phyloP scores from a whole-genome alignment of 2,888 invertebrate genomes.

The Lomographa bimaculata region DNA sequence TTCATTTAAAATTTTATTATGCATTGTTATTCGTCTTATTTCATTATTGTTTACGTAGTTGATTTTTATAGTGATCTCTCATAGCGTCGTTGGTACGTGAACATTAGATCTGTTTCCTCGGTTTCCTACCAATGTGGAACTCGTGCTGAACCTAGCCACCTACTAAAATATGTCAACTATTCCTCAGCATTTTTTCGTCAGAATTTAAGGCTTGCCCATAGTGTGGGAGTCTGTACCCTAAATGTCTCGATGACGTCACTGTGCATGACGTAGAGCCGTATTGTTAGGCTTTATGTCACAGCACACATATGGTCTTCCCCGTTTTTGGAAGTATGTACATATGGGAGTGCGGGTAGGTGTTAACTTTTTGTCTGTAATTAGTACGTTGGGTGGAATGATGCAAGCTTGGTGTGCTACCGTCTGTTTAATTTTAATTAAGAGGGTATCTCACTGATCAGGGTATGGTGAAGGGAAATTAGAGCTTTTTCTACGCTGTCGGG shows the following conservation, averaged over 20 bases:
- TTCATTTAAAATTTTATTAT: too few species aligned
- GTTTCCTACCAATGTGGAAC: too few species aligned
- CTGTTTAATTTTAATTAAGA: slow-evolving; percentile 6
- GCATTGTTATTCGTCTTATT: too few species aligned
- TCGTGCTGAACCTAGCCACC: neutral
- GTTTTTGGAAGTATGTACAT: slow-evolving; percentile 22
- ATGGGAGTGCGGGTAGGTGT: slow-evolving; percentile 22
- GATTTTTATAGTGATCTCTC: too few species aligned
- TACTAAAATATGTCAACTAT: too few species aligned
- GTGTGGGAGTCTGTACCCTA: slow-evolving; percentile 54
- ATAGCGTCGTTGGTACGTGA: too few species aligned
- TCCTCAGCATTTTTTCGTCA: slow-evolving; percentile 12
- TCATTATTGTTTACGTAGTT: too few species aligned
- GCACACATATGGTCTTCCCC: slow-evolving; percentile 7
- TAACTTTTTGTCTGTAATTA: slow-evolving; percentile 21
- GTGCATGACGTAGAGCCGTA: slow-evolving; percentile 31
- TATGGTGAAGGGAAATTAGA: too few species aligned
- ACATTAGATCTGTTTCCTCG: too few species aligned
- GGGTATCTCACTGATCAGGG: too few species aligned
- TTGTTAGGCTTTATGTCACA: slow-evolving; percentile 32
- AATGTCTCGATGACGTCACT: slow-evolving; percentile 58
- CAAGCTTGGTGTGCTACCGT: slow-evolving; percentile 4
- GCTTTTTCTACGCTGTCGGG: too few species aligned
- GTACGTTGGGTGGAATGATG: slow-evolving; percentile 14
- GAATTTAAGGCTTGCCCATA: slow-evolving; percentile 23